Percentiles rank a stretch among this genome's conserved stretches.
Conservation (phyloP, 23 tunicate species). For the Styela clava region DNA sequence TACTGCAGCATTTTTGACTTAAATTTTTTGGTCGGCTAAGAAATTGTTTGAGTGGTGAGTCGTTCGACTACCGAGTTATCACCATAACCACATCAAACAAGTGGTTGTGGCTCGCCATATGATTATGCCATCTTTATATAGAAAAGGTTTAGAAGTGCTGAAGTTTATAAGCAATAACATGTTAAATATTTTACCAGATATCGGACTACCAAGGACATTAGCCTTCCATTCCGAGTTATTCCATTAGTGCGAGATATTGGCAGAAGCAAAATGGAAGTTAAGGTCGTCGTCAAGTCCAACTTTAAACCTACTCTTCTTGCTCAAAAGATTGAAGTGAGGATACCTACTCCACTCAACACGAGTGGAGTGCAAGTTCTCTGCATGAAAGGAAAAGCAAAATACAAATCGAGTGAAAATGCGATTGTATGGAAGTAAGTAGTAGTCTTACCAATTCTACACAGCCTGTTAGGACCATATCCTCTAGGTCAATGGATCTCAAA, state of each 20-base stretch:
- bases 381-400: slow-evolving; percentile 97
- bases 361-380: slow-evolving; percentile 94
- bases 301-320: slow-evolving; percentile 95
- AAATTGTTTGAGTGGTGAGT: too few species aligned
- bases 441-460: background rate
- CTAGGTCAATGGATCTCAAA: background rate
- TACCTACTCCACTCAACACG: slow-evolving; percentile 96
- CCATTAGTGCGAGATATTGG: slow-evolving; percentile 97
- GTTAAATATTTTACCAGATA: slow-evolving; percentile 58
- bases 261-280: slow-evolving; percentile 94
- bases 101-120: too few species aligned
- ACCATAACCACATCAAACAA: too few species aligned
- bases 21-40: too few species aligned
- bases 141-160: too few species aligned
- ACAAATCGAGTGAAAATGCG: slow-evolving; percentile 95
- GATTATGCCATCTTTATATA: too few species aligned
- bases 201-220: slow-evolving; percentile 87
- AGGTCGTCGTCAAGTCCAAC: slow-evolving; percentile 85
- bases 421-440: slow-evolving; percentile 96
- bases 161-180: too few species aligned
- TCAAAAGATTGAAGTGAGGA: slow-evolving; percentile 92
- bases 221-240: slow-evolving; percentile 92
- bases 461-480: background rate
- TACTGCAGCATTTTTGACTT: too few species aligned
- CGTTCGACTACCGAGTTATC: too few species aligned